phyloP scores from a whole-genome alignment of 2,113 vertebrate genomes.

The Phoenicopterus ruber region DNA sequence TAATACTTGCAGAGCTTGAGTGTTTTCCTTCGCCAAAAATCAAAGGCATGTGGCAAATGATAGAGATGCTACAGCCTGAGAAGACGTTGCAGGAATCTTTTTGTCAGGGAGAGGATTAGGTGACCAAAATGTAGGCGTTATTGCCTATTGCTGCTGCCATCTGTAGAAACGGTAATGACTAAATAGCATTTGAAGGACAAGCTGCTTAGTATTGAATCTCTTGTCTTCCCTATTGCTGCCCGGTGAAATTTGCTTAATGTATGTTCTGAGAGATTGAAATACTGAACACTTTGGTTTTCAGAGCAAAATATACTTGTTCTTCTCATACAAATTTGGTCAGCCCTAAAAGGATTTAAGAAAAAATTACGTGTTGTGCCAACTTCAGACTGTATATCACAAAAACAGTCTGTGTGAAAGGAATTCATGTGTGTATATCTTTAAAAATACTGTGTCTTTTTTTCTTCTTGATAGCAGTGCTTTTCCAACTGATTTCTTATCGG shows the following conservation, averaged over 20 bases:
- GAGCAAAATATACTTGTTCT: background rate
- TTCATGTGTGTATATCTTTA: background rate
- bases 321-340: background rate
- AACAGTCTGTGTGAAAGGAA: background rate
- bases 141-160: background rate
- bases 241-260: background rate
- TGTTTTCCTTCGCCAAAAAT: background rate
- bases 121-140: background rate
- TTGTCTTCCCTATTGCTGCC: background rate
- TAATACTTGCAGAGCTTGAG: background rate
- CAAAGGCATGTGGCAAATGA: background rate
- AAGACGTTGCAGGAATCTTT: background rate
- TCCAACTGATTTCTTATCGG: background rate
- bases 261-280: background rate
- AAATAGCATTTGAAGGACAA: conserved; percentile 27
- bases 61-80: background rate
- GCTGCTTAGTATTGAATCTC: background rate
- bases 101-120: background rate
- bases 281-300: background rate
- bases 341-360: background rate
- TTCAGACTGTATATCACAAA: background rate
- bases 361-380: accelerated
- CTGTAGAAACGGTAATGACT: background rate
- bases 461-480: background rate
- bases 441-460: background rate